These are phyloP conservation scores for Acrocyrtus sp. DNA, from an alignment of 2,888 invertebrate species.

Conservation along the genomic window DNA sequence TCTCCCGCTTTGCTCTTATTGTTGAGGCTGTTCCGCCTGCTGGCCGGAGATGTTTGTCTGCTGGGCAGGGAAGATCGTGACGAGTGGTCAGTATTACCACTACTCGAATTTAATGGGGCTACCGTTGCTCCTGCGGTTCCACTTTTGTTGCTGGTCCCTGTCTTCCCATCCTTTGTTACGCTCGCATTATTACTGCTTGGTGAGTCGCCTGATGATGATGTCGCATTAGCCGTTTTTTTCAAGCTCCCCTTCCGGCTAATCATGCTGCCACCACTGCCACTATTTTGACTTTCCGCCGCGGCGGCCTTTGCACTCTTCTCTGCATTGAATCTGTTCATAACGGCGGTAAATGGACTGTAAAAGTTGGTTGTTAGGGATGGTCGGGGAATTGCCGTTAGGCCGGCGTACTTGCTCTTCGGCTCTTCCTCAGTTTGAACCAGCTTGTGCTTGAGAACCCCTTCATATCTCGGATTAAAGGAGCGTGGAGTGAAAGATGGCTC, in stretches of 20 bases:
- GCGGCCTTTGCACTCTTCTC: constrained; percentile 37
- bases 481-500: constrained; percentile 54
- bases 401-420: constrained; percentile 38
- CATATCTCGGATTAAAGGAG: constrained; percentile 47
- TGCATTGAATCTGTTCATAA: constrained; percentile 46
- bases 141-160: neutral
- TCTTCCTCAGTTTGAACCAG: constrained; percentile 61
- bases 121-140: constrained; percentile 11
- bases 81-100: constrained; percentile 40
- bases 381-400: constrained; percentile 57
- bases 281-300: constrained; percentile 14
- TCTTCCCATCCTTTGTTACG: neutral
- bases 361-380: constrained; percentile 54
- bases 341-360: constrained; percentile 51
- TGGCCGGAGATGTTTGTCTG: constrained; percentile 42
- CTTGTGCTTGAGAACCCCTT: constrained; percentile 57
- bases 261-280: neutral
- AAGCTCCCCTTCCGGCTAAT: constrained; percentile 17
- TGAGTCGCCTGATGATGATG: neutral
- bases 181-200: neutral
- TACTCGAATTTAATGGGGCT: constrained; percentile 28
- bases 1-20: constrained; percentile 36
- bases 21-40: constrained; percentile 25
- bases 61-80: constrained; percentile 49
- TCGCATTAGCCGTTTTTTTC: constrained; percentile 16